Base-by-base conservation (phyloP, 37 sponge, comb jelly and placozoan species). In the Spongilla lacustris region DNA sequence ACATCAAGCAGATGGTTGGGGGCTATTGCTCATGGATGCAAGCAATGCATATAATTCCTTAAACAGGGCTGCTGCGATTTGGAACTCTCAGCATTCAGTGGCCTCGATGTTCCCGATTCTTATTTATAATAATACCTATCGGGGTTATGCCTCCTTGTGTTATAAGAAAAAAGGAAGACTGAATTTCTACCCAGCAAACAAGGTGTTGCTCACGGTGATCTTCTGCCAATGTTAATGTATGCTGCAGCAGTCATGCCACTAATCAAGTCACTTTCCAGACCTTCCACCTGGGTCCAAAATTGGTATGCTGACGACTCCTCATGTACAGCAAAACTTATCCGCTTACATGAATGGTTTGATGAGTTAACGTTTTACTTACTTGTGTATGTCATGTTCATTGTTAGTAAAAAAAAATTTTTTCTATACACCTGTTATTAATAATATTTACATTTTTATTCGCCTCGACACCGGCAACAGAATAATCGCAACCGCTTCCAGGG, bases 221-320 rank as follows among this genome's bases (percentile, higher is more conserved):
- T 66, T 28, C 29, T 79, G 50, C 10, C 80, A 46, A 79, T 79
- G 80, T 26, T 79, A 23, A 41, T 79, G 48, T 79, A 50, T 79
- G 80, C 80, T 41, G 46, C 41, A 22, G 58, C n/a, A 29, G 50
- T 41, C 5, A n/a, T 58, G 41, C 80, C 80, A 41, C 58, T 79
- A 24, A 50, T 79, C 46, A 36, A 28, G 4, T 24, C 27, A 24
- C 66, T 79, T 17, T 41, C 80, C 11, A 48, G 14, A 29, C 36
- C 4, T 29, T n/a, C 29, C 28, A 41, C 12, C 23, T 23, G n/a
- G n/a, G 28, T 24, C 29, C 80, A 79, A 50, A 34, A 46, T 11
- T 79, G 80, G 80, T 79, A 79, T 79, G 80, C 58, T 46, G 80
- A 79, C 9, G 80, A 79, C 29, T 36, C 80, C 46, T 79, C 80